These are phyloP conservation scores for Barnardius zonarius DNA, from an alignment of 2,113 vertebrate species.

Conservation along the genomic window DNA sequence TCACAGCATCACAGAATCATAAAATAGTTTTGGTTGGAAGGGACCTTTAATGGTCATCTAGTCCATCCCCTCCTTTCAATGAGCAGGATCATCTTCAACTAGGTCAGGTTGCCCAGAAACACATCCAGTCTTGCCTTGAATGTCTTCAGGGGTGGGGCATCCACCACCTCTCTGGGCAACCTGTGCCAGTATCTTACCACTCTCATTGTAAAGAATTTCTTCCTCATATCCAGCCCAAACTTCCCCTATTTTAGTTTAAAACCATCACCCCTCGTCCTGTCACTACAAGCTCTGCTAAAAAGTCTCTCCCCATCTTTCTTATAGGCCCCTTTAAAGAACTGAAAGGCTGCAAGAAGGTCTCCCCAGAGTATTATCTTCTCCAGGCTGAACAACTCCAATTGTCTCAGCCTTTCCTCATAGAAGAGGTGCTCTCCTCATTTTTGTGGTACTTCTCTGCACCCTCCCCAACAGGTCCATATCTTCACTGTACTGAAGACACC, in stretches of 20 bases:
- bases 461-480: not conserved
- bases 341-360: not conserved
- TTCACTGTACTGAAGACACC: not conserved
- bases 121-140: not conserved
- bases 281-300: not conserved
- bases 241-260: not conserved
- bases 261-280: not conserved
- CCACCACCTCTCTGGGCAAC: not conserved
- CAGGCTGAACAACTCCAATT: not conserved
- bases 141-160: not conserved
- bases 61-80: not conserved
- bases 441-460: not conserved
- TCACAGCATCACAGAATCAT: not conserved
- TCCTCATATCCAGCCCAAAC: not conserved
- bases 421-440: not conserved
- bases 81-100: not conserved
- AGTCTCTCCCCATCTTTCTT: not conserved
- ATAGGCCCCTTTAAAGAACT: not conserved
- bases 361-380: not conserved
- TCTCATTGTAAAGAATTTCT: not conserved
- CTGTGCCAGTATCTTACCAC: not conserved
- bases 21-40: not conserved
- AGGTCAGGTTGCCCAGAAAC: not conserved
- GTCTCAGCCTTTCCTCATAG: not conserved
- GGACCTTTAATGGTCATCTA: not conserved